phyloP scores from a whole-genome alignment of 2,888 invertebrate species.

The Phytoseiulus persimilis region DNA sequence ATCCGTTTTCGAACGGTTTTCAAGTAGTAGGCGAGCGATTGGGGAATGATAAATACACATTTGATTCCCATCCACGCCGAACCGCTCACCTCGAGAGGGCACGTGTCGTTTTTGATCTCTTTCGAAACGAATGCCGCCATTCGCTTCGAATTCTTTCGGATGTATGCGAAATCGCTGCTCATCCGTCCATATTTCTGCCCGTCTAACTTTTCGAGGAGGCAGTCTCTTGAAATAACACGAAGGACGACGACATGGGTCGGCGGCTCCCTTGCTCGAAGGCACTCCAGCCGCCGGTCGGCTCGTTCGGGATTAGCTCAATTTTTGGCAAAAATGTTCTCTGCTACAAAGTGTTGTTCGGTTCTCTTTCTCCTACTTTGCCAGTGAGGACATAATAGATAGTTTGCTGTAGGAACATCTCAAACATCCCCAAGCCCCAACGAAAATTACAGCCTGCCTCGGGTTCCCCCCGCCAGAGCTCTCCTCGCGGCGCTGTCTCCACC shows the following conservation, averaged over 20 bases:
- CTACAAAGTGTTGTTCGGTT: neutral
- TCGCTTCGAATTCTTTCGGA: neutral
- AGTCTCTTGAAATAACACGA: neutral
- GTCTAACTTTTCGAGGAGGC: neutral
- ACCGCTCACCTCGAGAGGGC: neutral
- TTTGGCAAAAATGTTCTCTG: slow-evolving; percentile 5
- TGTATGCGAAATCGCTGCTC: neutral
- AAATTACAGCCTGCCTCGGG: neutral
- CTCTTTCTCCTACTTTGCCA: slow-evolving; percentile 5
- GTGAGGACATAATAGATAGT: slow-evolving; percentile 5
- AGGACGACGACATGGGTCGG: neutral
- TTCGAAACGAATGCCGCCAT: neutral
- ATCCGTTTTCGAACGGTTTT: neutral
- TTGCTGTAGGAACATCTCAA: neutral
- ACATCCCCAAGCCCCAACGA: neutral
- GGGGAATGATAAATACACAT: neutral
- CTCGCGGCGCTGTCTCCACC: neutral
- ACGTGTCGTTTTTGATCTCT: neutral
- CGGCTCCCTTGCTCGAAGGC: neutral
- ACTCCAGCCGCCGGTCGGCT: neutral
- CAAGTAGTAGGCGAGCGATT: neutral
- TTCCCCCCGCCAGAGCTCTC: neutral
- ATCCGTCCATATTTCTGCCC: neutral
- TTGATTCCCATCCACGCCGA: neutral
- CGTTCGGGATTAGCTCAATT: neutral